Evolutionary conservation across 1,140 invertebrate genomes (phyloP).

Genomic region (Cylas formicarius): DNA sequence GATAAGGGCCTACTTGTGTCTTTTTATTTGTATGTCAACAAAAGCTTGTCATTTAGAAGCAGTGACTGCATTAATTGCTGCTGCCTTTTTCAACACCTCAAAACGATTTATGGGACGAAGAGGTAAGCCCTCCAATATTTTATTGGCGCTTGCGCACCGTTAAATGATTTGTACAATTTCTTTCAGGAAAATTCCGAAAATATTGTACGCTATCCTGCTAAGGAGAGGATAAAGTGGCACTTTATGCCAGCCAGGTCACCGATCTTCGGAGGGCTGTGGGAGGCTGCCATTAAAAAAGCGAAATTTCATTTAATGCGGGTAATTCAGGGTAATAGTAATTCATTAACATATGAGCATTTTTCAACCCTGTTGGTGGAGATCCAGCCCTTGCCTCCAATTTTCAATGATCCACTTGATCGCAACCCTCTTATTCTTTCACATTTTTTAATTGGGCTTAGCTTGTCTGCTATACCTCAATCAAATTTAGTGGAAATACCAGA

Average conservation of each 20-base stretch:
- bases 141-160: conserved; percentile 21
- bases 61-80: conserved; percentile 27
- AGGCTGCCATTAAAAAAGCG: conserved; percentile 38
- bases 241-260: conserved; percentile 42
- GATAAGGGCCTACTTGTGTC: conserved; percentile 12
- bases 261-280: conserved; percentile 44
- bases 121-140: conserved; percentile 16
- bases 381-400: conserved; percentile 5
- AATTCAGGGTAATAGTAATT: neutral
- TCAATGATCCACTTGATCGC: conserved; percentile 12
- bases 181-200: too few relatives aligned
- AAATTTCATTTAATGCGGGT: conserved; percentile 28
- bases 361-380: conserved; percentile 4
- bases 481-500: conserved; percentile 6
- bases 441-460: conserved; percentile 13
- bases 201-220: too few relatives aligned
- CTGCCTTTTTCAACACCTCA: conserved; percentile 29
- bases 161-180: too few relatives aligned
- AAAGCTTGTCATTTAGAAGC: conserved; percentile 40
- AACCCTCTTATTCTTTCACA: conserved; percentile 4
- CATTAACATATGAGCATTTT: conserved; percentile 19
- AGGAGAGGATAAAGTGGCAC: conserved; percentile 33
- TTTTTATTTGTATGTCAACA: conserved; percentile 17
- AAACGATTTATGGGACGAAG: conserved; percentile 26
- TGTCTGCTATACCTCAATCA: conserved; percentile 10